phyloP scores from a whole-genome alignment of 2,797 vertebrate species.

The Sebastes taczanowskii region DNA sequence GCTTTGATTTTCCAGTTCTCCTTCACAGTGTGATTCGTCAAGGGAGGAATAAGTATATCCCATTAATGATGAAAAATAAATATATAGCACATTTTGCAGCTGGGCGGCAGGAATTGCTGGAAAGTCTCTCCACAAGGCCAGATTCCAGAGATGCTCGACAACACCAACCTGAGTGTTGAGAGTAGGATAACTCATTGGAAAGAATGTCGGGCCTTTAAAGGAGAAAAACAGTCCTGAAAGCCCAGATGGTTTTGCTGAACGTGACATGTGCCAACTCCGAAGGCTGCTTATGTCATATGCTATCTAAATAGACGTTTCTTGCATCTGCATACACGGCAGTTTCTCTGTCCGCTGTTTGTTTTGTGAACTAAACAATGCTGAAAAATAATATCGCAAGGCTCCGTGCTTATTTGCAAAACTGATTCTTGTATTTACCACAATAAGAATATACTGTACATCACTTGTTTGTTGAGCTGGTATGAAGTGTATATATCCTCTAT shows the following conservation, averaged over 20 bases:
- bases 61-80: slow-evolving; percentile 55
- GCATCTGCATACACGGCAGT: slow-evolving; percentile 17
- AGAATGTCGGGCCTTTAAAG: slow-evolving; percentile 69
- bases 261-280: slow-evolving; percentile 60
- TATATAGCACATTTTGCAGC: slow-evolving; percentile 67
- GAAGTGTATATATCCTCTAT: background rate
- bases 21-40: slow-evolving; percentile 56
- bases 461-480: background rate
- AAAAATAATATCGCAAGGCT: background rate
- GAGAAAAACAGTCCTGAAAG: slow-evolving; percentile 63
- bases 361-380: slow-evolving; percentile 6
- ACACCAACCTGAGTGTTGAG: slow-evolving; percentile 73
- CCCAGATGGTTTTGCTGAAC: slow-evolving; percentile 75
- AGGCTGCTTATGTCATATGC: slow-evolving; percentile 64
- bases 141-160: slow-evolving; percentile 76
- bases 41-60: slow-evolving; percentile 65
- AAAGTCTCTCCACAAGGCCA: slow-evolving; percentile 66
- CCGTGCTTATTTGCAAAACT: background rate
- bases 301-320: slow-evolving; percentile 46
- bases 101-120: slow-evolving; percentile 69
- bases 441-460: background rate
- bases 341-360: slow-evolving; percentile 33
- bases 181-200: slow-evolving; percentile 75
- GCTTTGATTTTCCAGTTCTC: slow-evolving; percentile 62
- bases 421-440: background rate